phyloP scores from a whole-genome alignment of 2,888 invertebrate genomes.

The Chymomyza procnemis region DNA sequence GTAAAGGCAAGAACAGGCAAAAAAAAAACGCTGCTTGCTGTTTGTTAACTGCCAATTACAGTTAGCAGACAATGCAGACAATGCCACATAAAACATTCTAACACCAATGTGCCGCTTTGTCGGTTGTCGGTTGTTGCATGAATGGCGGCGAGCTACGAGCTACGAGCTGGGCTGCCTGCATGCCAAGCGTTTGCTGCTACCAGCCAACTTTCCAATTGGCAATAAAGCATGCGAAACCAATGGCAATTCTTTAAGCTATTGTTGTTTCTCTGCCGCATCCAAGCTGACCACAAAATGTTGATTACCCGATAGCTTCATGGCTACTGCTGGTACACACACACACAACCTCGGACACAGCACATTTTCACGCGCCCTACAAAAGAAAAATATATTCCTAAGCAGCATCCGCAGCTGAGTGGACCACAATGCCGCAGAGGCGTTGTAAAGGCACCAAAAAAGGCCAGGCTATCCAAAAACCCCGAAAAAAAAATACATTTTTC shows the following conservation, averaged over 20 bases:
- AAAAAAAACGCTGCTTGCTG: background rate
- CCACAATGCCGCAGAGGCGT: constrained; percentile 65
- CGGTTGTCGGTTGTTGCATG: background rate
- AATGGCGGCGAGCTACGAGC: background rate
- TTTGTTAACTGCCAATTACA: constrained; percentile 55
- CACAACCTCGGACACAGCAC: background rate
- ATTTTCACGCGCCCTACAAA: constrained; percentile 66
- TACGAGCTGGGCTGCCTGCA: constrained; percentile 35
- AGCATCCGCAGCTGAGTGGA: constrained; percentile 9
- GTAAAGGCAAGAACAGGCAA: too few relatives aligned
- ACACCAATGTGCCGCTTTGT: constrained; percentile 35
- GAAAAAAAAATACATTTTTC: background rate
- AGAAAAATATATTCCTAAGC: constrained; percentile 21
- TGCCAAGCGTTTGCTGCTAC: constrained; percentile 30
- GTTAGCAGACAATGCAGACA: constrained; percentile 50
- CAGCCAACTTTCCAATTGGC: constrained; percentile 70
- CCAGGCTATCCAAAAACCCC: constrained; percentile 25
- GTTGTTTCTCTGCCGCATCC: constrained; percentile 18
- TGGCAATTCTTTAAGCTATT: constrained; percentile 46
- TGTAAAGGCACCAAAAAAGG: constrained; percentile 70
- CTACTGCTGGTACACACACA: background rate
- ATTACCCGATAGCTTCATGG: constrained; percentile 48
- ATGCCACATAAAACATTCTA: constrained; percentile 69
- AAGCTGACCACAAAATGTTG: constrained; percentile 70
- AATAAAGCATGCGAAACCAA: constrained; percentile 70